phyloP scores from a whole-genome alignment of 2,888 invertebrate species.

The Latrodectus elegans region DNA sequence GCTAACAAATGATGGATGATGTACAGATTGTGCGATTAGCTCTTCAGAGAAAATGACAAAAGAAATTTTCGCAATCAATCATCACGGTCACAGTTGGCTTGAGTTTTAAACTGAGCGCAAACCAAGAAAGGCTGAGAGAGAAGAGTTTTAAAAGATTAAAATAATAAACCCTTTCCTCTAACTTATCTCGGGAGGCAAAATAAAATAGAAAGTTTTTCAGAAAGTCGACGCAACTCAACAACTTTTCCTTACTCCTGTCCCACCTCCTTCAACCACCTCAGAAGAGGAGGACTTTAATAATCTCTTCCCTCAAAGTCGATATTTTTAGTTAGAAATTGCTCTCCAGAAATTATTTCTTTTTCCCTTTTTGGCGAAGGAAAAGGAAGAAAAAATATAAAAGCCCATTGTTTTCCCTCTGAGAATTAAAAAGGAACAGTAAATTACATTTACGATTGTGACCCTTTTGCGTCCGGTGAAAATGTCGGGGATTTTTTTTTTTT shows the following conservation, averaged over 20 bases:
- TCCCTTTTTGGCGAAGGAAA: neutral
- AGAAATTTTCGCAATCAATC: conserved; percentile 61
- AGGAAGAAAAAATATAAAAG: conserved; percentile 1
- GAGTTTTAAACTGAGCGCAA: conserved; percentile 17
- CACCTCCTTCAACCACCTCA: neutral
- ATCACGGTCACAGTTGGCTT: conserved; percentile 33
- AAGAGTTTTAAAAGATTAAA: conserved; percentile 49
- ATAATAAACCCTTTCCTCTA: conserved; percentile 42
- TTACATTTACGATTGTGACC: neutral
- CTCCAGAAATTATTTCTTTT: conserved; percentile 33
- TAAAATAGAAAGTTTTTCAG: conserved; percentile 14
- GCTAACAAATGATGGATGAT: conserved; percentile 61
- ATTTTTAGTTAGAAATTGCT: conserved; percentile 26
- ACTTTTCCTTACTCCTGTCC: conserved; percentile 19
- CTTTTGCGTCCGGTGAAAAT: neutral
- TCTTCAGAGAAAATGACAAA: conserved; percentile 41
- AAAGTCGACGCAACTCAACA: conserved; percentile 19
- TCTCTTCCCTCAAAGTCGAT: conserved; percentile 33
- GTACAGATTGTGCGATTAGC: conserved; percentile 63
- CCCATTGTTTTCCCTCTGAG: neutral
- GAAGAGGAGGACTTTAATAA: conserved; percentile 44
- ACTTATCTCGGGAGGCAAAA: conserved; percentile 10
- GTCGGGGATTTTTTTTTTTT: neutral
- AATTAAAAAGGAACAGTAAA: neutral
- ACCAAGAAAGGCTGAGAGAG: conserved; percentile 12